Evolutionary conservation across 37 sponge, comb jelly and placozoan species (phyloP).

Genomic region (Agelas oroides): DNA sequence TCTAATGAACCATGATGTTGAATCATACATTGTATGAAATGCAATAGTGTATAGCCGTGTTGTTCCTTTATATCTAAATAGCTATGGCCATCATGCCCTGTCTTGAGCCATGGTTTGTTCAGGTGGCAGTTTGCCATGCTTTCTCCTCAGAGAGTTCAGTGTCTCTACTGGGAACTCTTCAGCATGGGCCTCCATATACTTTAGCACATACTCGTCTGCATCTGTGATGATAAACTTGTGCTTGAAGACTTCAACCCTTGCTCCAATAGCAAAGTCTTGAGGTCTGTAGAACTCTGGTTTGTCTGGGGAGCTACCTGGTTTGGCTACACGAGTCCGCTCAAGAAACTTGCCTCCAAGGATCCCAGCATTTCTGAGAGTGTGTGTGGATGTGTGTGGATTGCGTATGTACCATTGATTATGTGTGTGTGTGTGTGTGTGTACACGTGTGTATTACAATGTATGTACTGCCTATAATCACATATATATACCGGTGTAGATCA

Average conservation of each 20-base stretch:
- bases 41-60: too few species aligned
- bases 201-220: slow-evolving; percentile 91
- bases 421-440: not conserved
- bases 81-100: too few species aligned
- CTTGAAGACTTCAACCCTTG: slow-evolving; percentile 85
- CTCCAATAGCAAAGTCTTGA: slow-evolving; percentile 89
- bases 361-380: slow-evolving; percentile 4
- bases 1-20: too few species aligned
- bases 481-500: too few species aligned
- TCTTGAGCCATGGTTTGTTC: not conserved
- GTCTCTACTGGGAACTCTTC: slow-evolving; percentile 78
- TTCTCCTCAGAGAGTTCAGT: slow-evolving; percentile 79
- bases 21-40: too few species aligned
- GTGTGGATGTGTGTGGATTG: not conserved
- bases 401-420: not conserved
- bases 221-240: slow-evolving; percentile 92
- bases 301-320: slow-evolving; percentile 79
- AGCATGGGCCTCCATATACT: slow-evolving; percentile 82
- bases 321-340: slow-evolving; percentile 80
- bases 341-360: slow-evolving; percentile 95
- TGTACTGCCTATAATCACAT: too few species aligned
- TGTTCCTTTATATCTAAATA: too few species aligned
- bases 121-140: slow-evolving; percentile 42
- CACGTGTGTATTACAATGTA: not conserved
- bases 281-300: slow-evolving; percentile 87